phyloP scores from a whole-genome alignment of 2,797 vertebrate genomes.

The Allobates femoralis region DNA sequence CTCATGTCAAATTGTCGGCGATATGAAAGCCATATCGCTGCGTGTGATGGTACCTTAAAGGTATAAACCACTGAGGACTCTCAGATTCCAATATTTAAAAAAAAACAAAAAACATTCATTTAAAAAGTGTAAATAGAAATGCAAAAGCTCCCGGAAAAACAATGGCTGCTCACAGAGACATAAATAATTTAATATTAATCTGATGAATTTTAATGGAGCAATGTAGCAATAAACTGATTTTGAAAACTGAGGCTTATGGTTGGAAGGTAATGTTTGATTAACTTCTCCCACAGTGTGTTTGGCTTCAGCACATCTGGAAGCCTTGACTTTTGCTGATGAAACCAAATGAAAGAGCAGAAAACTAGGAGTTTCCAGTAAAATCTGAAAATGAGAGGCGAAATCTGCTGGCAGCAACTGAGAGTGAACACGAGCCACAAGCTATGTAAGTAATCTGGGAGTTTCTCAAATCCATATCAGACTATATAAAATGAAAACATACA shows the following conservation, averaged over 20 bases:
- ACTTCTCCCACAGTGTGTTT: constrained; percentile 10
- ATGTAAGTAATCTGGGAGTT: neutral
- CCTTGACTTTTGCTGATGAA: constrained; percentile 56
- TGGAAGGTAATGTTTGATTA: constrained; percentile 40
- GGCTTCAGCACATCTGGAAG: constrained; percentile 47
- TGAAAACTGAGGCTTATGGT: constrained; percentile 19
- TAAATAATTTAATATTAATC: neutral
- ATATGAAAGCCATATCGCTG: too few species aligned
- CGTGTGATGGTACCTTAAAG: too few species aligned
- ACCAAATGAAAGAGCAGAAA: constrained; percentile 44
- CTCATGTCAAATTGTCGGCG: too few species aligned
- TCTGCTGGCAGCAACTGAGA: constrained; percentile 21
- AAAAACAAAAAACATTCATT: too few species aligned
- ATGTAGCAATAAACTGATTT: neutral
- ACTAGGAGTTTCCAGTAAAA: constrained; percentile 37
- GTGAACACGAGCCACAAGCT: constrained; percentile 2
- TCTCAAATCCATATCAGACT: neutral
- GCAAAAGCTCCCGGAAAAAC: neutral
- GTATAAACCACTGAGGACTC: too few species aligned
- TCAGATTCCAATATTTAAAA: too few species aligned
- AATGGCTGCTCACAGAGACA: neutral
- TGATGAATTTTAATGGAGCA: constrained; percentile 18
- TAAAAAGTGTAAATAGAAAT: neutral
- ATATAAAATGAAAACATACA: neutral
- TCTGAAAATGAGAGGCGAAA: constrained; percentile 9